Conservation (phyloP, 30 jellyfish, hydroid and myxozoan species). For the Hydractinia symbiolongicarpus region DNA sequence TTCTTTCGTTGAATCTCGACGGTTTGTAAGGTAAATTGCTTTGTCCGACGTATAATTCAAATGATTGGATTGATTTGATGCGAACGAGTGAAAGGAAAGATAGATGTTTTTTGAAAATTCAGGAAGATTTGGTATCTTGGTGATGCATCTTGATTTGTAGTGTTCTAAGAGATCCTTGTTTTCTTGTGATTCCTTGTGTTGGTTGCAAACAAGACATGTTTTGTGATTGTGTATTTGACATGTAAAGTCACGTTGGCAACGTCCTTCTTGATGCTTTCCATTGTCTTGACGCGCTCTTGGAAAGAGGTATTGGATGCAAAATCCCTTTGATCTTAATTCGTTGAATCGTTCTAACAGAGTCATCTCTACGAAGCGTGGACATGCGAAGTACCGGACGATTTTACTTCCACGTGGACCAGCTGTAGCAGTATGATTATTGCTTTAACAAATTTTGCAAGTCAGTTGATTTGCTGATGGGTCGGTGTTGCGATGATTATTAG, state of each 20-base stretch:
- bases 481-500: not conserved
- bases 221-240: not conserved
- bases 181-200: slow-evolving; percentile 13
- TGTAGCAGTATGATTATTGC: not conserved
- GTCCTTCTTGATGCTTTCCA: not conserved
- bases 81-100: not conserved
- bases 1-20: slow-evolving; percentile 3
- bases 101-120: not conserved
- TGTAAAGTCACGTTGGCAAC: not conserved
- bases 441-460: not conserved
- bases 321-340: slow-evolving; percentile 6
- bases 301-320: not conserved
- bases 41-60: not conserved
- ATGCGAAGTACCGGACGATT: not conserved
- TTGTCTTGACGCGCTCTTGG: not conserved
- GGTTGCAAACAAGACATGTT: slow-evolving; percentile 5
- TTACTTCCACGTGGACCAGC: slow-evolving; percentile 13
- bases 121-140: not conserved
- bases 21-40: slow-evolving; percentile 25
- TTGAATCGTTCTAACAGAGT: not conserved
- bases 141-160: slow-evolving; percentile 17
- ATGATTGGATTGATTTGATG: not conserved
- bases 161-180: slow-evolving; percentile 25
- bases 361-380: slow-evolving; percentile 3
- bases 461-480: not conserved